Base-by-base conservation (phyloP, 2,797 vertebrate genomes). In the Danio kyathit region DNA sequence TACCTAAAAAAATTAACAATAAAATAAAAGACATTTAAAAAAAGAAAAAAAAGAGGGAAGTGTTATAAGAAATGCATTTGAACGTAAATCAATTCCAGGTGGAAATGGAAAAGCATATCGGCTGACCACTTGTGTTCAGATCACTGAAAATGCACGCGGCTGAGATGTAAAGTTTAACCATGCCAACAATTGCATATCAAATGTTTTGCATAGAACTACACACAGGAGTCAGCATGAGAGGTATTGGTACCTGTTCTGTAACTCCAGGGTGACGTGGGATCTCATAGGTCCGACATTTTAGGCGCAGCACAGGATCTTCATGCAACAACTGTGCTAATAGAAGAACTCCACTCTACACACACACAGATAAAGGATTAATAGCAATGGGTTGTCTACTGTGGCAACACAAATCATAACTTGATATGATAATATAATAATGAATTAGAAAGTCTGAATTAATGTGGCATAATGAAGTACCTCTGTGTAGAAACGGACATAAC, bases 251-350 rank as follows among this genome's bases (percentile, higher is more conserved):
- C 97, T 99, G 98, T 89, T 99, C 98, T 0, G 96, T 96, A 72
- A 98, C 96, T 49, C 97, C 97, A 16, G 96, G 96, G 81, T 99
- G 98, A 4, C 97, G 95, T 29, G 97, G 97, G 89, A 98, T 96
- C 89, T 98, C 97, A 19, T 99, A 99, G 4, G 98, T 99, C 83
- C 98, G 96, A 93, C 97, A 99, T 86, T 98, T 99, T 2, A 99
- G 95, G 87, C 96, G 95, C 40, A 97, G 88, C 0, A 98, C 97
- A 0, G 94, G 93, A 84, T 99, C 97, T 88, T 98, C 97, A 1
- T 98, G 97, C 86, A 99, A 92, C 84, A 99, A 93, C 89, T 99
- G 98, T 14, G 98, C 95, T 83, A 99, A 94, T 66, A 99, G 95
- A 74, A 99, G 93, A 51, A 99, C 98, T 3, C 98, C 98, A 3